Percentiles rank a stretch among this genome's conserved stretches.
Evolutionary conservation across 1,140 invertebrate genomes (phyloP).

Genomic region (Wiebesia pumilae): DNA sequence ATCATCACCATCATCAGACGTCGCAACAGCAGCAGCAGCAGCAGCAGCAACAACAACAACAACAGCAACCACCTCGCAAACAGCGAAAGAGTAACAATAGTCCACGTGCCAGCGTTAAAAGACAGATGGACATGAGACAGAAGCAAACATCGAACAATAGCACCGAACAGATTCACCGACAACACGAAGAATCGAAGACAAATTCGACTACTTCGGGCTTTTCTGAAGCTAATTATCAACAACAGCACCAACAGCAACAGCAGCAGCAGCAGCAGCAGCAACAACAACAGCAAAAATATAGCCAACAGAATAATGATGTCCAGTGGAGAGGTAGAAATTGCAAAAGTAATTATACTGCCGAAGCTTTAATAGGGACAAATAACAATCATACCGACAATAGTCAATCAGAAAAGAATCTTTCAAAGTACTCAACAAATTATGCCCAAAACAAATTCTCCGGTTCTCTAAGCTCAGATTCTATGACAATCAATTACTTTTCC

Average conservation of each 20-base stretch:
- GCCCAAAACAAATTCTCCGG: constrained; percentile 70
- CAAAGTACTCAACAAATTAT: constrained; percentile 70
- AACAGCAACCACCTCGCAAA: constrained; percentile 52
- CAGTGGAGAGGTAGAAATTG: constrained; percentile 72
- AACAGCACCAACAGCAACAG: constrained; percentile 57
- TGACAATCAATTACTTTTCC: constrained; percentile 73
- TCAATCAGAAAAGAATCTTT: constrained; percentile 67
- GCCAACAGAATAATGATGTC: constrained; percentile 67
- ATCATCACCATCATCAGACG: constrained; percentile 57
- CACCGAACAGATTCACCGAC: constrained; percentile 62
- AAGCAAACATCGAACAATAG: constrained; percentile 62
- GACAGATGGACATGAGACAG: constrained; percentile 69
- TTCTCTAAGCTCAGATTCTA: constrained; percentile 63
- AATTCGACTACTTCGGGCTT: constrained; percentile 58
- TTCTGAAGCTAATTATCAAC: constrained; percentile 66
- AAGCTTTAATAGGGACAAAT: constrained; percentile 76
- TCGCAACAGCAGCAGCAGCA: constrained; percentile 48
- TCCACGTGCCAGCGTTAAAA: constrained; percentile 65
- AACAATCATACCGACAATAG: constrained; percentile 67
- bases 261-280: constrained; percentile 66
- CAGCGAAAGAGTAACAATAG: constrained; percentile 67
- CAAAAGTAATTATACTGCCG: constrained; percentile 78
- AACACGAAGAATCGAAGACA: constrained; percentile 69
- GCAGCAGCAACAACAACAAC: constrained; percentile 58
- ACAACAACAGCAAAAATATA: constrained; percentile 65